Percentiles rank a stretch among this genome's conserved stretches.
These are phyloP conservation scores for Meteorus sp. DNA, from an alignment of 1,140 invertebrate species.

Conservation along the genomic window DNA sequence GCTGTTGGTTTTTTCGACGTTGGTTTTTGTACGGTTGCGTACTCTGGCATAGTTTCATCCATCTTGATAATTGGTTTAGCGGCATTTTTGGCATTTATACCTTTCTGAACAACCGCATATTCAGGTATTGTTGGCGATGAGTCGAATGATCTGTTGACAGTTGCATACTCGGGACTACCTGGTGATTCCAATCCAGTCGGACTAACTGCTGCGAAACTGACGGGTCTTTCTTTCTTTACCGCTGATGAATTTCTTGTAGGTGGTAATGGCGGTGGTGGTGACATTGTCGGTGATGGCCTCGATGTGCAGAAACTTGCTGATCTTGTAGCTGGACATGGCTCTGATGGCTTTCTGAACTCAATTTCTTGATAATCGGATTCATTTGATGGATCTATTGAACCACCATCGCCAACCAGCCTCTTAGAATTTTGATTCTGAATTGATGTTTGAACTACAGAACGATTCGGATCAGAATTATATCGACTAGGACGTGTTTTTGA, in stretches of 20 bases:
- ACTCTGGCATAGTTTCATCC: slow-evolving; percentile 46
- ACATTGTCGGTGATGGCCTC: slow-evolving; percentile 40
- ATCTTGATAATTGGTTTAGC: slow-evolving; percentile 13
- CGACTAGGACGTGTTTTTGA: slow-evolving; percentile 70
- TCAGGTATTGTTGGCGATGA: slow-evolving; percentile 47
- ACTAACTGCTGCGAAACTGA: slow-evolving; percentile 39
- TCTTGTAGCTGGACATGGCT: slow-evolving; percentile 41
- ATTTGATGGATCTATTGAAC: slow-evolving; percentile 20
- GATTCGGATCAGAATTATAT: slow-evolving; percentile 67
- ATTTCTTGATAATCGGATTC: slow-evolving; percentile 35
- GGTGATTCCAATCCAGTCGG: slow-evolving; percentile 37
- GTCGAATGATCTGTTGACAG: slow-evolving; percentile 48
- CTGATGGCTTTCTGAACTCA: slow-evolving; percentile 25
- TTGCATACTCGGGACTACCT: slow-evolving; percentile 50
- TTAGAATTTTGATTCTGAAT: slow-evolving; percentile 44
- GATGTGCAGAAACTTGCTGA: slow-evolving; percentile 51
- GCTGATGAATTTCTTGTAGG: slow-evolving; percentile 49
- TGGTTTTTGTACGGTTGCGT: slow-evolving; percentile 50
- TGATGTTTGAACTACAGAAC: slow-evolving; percentile 52
- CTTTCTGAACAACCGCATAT: slow-evolving; percentile 53
- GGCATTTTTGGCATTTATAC: slow-evolving; percentile 9
- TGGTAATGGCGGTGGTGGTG: slow-evolving; percentile 45
- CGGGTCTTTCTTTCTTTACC: slow-evolving; percentile 43
- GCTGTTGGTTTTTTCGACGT: slow-evolving; percentile 28
- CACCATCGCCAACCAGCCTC: slow-evolving; percentile 26